phyloP scores from a whole-genome alignment of 2,888 invertebrate species.

The Eristalis arbustorum region DNA sequence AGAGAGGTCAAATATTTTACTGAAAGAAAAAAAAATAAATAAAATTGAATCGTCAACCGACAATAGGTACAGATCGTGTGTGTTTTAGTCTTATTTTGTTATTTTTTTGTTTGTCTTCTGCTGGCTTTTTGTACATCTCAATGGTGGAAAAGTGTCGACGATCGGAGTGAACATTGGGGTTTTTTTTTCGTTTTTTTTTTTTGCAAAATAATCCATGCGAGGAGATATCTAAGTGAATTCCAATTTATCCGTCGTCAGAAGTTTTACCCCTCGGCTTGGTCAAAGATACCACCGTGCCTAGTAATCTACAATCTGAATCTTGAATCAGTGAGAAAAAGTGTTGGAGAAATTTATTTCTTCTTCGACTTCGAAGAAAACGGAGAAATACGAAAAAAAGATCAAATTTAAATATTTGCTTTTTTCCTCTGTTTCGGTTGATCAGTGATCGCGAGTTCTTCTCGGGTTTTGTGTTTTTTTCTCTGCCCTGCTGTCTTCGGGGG shows the following conservation, averaged over 20 bases:
- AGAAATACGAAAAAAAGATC: background rate
- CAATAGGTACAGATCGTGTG: constrained; percentile 29
- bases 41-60: constrained; percentile 11
- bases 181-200: background rate
- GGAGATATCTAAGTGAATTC: background rate
- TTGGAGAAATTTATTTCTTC: background rate
- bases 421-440: background rate
- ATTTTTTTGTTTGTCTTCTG: no score
- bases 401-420: background rate
- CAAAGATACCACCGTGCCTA: background rate
- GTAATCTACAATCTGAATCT: background rate
- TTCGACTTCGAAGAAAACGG: background rate
- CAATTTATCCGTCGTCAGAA: background rate
- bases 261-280: background rate
- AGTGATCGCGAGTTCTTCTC: background rate
- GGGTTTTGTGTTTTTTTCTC: background rate
- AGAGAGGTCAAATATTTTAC: constrained; percentile 64
- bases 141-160: background rate
- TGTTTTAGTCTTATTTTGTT: no score
- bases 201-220: background rate
- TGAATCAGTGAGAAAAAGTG: background rate
- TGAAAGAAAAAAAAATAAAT: background rate
- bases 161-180: background rate
- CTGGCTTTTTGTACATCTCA: background rate
- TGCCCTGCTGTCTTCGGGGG: background rate